Base-by-base conservation (phyloP, 2,797 vertebrate species). In the Hyperoplus immaculatus region DNA sequence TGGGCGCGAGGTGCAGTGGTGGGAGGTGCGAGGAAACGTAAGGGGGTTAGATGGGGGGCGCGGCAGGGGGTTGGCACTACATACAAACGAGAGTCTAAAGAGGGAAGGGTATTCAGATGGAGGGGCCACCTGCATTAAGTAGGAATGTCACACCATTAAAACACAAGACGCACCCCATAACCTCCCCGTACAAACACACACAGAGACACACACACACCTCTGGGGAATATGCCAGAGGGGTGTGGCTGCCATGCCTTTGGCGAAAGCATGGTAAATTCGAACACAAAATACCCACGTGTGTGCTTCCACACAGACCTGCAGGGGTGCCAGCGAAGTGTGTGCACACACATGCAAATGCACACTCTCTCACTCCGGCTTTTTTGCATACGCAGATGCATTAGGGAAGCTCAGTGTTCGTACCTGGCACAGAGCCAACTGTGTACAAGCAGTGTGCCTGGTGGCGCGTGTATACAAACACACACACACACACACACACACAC, bases 101-200 rank as follows among this genome's bases (percentile, higher is more conserved):
- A 81, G 85, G 29, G 80, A 84, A 76, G 81, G 78, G 77, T 72
- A 85, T 87, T 87, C 64, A 77, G 78, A 92, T 70, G 54, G 65
- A 79, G 78, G 80, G 84, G 76, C 87, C 86, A 91, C 80, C 87
- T 90, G 86, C 81, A 78, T 82, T 86, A 87, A 82, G 73, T 72
- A 90, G 77, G 79, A 89, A 87, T 85, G 83, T 84, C 80, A 78
- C 84, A 72, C 77, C 81, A 84, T 88, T 91, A 87, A 88, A 84
- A 90, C 71, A 86, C 75, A 85, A 84, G 78, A 78, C 57, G 80
- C 72, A 75, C 38, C 50, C 67, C 29, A 29, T 29, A 61, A 50
- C 67, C 62, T 72, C 59, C 55, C 39, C 13, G 63, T 51, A 73
- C 62, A 63, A 43, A 21, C 65, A 63, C 18, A 45, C 51, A 81